A percentile compares a stretch with the other conserved stretches of the same genome.
These are phyloP conservation scores for Pterois miles DNA, from an alignment of 2,797 vertebrate species.

Conservation along the genomic window DNA sequence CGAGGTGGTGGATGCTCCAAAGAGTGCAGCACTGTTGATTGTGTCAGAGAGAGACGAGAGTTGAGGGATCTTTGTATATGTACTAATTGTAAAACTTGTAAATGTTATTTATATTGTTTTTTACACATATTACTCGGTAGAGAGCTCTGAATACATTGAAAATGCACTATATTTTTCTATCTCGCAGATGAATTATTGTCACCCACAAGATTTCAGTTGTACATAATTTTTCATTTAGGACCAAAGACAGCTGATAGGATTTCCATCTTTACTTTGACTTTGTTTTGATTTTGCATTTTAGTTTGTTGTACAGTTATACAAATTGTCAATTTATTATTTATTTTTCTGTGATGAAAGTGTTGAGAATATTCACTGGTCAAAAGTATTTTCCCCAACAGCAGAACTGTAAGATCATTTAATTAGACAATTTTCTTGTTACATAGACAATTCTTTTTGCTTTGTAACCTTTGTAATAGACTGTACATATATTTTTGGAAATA, in stretches of 20 bases:
- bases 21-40: slow-evolving; percentile 92
- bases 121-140: slow-evolving; percentile 96
- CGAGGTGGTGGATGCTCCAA: slow-evolving; percentile 90
- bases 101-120: slow-evolving; percentile 99
- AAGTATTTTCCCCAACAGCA: slow-evolving; percentile 85
- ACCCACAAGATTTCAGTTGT: slow-evolving; percentile 95
- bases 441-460: slow-evolving; percentile 95
- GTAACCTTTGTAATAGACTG: slow-evolving; percentile 99
- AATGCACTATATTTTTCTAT: slow-evolving; percentile 99
- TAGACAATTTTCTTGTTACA: slow-evolving; percentile 90
- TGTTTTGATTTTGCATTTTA: slow-evolving; percentile 80
- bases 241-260: slow-evolving; percentile 97
- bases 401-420: slow-evolving; percentile 92
- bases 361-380: slow-evolving; percentile 88
- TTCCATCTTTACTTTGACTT: slow-evolving; percentile 77
- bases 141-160: slow-evolving; percentile 98
- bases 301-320: slow-evolving; percentile 94
- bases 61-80: slow-evolving; percentile 92
- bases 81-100: slow-evolving; percentile 99
- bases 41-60: slow-evolving; percentile 90
- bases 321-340: slow-evolving; percentile 96
- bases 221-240: slow-evolving; percentile 98
- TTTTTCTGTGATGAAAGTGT: slow-evolving; percentile 92
- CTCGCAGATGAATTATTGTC: slow-evolving; percentile 93
- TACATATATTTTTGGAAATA: slow-evolving; percentile 99